Evolutionary conservation across 2,797 vertebrate genomes (phyloP), one percentile per base, ranked within the genome.

Genomic region (Enteromius argenteus): DNA sequence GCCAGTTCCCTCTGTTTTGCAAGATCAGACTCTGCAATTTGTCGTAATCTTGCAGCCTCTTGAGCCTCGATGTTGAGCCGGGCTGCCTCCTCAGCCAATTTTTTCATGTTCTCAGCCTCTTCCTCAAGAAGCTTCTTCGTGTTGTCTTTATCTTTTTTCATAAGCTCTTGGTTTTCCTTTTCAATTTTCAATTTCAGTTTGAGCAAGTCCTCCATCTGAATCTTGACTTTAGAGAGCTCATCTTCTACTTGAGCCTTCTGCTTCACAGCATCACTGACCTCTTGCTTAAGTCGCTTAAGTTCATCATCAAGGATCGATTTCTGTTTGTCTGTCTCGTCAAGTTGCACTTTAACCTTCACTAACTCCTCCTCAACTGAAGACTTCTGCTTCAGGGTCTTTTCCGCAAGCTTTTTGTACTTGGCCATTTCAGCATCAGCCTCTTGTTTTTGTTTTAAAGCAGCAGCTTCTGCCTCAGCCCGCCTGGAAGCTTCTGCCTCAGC

Each of bases 71-170:
- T 93, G 0, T 95, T 97, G 8, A 99, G 95, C 32, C 95, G 93
- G 0, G 97, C 97, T 0, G 97, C 97, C 35, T 99, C 98, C 83
- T 98, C 97, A 0, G 98, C 98, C 85, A 98, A 94, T 67, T 94
- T 95, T 88, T 96, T 97, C 97, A 99, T 98, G 83, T 97, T 98
- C 91, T 98, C 96, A 0, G 98, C 97, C 89, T 99, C 97, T 81
- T 99, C 97, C 0, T 92, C 91, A 2, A 99, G 94, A 71, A 99
- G 86, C 73, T 96, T 97, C 93, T 98, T 97, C 0, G 96, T 96
- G 74, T 90, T 95, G 73, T 99, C 97, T 89, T 98, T 96, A 91
- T 97, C 97, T 49, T 96, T 97, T 72, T 96, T 87, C 79, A 97
- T 94, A 49, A 99, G 96, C 0, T 81, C 89, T 8, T 94, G 94